A percentile compares a stretch with the other conserved stretches of the same genome.
phyloP scores from a whole-genome alignment of 2,888 invertebrate species.

The Acanthopleura granulata region DNA sequence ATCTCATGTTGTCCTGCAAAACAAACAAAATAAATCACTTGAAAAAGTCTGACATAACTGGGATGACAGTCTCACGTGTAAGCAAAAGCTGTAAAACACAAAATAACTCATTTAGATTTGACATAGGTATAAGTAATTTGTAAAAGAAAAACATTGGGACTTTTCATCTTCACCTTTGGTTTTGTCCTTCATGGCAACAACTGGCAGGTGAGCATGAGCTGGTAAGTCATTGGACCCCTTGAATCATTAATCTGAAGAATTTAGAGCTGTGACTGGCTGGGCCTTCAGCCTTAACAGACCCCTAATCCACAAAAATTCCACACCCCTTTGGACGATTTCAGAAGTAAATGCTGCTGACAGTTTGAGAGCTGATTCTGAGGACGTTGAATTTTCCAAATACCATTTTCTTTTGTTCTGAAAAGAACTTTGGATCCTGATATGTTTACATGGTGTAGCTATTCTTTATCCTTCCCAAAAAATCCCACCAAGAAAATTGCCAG shows the following conservation, averaged over 20 bases:
- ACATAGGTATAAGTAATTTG: too few species aligned
- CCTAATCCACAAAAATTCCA: too few species aligned
- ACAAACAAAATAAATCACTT: background rate
- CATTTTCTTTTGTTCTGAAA: background rate
- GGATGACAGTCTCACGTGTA: too few species aligned
- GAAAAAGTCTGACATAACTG: background rate
- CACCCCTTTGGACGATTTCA: too few species aligned
- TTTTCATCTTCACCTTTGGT: too few species aligned
- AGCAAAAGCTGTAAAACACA: background rate
- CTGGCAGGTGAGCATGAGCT: background rate
- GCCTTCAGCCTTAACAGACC: too few species aligned
- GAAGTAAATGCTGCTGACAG: background rate
- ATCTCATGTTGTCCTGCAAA: constrained; percentile 19
- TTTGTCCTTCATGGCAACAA: background rate
- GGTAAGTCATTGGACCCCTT: background rate
- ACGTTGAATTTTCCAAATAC: background rate
- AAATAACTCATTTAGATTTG: background rate
- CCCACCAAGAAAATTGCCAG: background rate
- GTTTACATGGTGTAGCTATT: background rate
- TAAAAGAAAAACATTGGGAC: too few species aligned
- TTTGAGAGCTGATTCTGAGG: background rate
- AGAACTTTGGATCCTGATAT: background rate
- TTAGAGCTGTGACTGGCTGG: background rate
- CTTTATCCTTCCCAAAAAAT: background rate
- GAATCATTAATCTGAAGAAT: background rate